Base-by-base conservation (phyloP, 2,888 invertebrate genomes). In the Sinhomidia bicolor region DNA sequence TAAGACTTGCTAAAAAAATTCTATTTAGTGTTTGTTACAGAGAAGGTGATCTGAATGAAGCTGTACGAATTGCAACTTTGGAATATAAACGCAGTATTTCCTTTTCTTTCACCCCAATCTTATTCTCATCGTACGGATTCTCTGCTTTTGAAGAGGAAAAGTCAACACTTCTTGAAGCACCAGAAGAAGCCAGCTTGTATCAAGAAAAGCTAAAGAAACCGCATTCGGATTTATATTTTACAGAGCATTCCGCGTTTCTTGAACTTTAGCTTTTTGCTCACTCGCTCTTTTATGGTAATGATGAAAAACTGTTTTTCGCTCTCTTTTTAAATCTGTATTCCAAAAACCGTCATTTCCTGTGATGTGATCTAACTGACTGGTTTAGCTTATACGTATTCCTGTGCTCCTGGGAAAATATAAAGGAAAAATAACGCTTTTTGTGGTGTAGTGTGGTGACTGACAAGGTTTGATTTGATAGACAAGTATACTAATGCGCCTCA, bases 41-140 rank as follows among this genome's bases (percentile, higher is more conserved):
- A 41, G 68, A 36, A 41, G 68, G 68, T 71, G 17, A 36, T 36
- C 68, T 71, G 68, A 41, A 41, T 36, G 41, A 20, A 44, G 36
- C 4, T 4, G n/a, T n/a, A 10, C 29, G 36, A 36, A 32, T 17
- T 29, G n/a, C n/a, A 12, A 29, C 6, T 62, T 62, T 62, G 26
- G 17, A 26, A 60, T 26, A 60, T n/a, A 60, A 60, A 23, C 23
- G n/a, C n/a, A 47, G 4, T 47, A n/a, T 2, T n/a, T 60, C 9
- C 60, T 54, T 54, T 54, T 17, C n/a, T 62, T 29, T 62, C 10
- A 60, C 60, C 60, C 4, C 60, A 60, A n/a, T n/a, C n/a, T n/a
- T 20, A 20, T 60, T 60, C 20, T 23, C 62, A 29, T 62, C 29
- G 26, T 7, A 36, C 7, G 4, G 36, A 3, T 36, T 36, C 36